Conservation (phyloP, 2,113 vertebrate genomes). For the Corapipo altera region DNA sequence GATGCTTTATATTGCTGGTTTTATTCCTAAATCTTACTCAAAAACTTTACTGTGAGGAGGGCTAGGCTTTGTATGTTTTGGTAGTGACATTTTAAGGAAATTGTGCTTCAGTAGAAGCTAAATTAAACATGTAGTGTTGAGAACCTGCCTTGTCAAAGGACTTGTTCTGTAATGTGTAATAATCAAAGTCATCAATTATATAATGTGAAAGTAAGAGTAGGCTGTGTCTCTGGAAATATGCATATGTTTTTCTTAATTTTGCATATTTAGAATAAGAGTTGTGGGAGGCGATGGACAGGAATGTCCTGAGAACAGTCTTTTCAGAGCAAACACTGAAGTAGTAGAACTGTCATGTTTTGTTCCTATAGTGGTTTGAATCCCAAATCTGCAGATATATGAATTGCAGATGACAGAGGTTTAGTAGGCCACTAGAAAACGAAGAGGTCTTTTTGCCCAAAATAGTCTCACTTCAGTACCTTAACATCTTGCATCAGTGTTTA, state of each 20-base stretch:
- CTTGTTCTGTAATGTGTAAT: background rate
- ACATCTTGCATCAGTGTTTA: background rate
- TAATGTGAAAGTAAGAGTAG: background rate
- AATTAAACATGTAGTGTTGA: fast-evolving
- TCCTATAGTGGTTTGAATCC: background rate
- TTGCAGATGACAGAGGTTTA: background rate
- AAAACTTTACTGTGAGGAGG: background rate
- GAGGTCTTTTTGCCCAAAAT: background rate
- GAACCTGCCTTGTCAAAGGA: background rate
- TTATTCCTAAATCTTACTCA: background rate
- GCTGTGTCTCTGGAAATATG: background rate
- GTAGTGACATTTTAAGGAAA: background rate
- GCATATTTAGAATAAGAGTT: background rate
- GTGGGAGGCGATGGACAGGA: background rate
- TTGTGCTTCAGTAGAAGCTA: background rate
- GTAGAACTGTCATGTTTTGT: background rate
- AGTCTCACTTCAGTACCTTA: background rate
- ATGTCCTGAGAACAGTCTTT: background rate
- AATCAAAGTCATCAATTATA: background rate
- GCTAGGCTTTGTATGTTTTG: background rate
- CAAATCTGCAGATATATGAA: background rate
- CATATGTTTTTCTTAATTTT: background rate
- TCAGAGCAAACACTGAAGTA: background rate
- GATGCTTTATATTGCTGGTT: background rate
- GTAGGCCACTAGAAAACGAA: background rate